phyloP scores from a whole-genome alignment of 2,888 invertebrate genomes.

The Pantelozetes paolii region DNA sequence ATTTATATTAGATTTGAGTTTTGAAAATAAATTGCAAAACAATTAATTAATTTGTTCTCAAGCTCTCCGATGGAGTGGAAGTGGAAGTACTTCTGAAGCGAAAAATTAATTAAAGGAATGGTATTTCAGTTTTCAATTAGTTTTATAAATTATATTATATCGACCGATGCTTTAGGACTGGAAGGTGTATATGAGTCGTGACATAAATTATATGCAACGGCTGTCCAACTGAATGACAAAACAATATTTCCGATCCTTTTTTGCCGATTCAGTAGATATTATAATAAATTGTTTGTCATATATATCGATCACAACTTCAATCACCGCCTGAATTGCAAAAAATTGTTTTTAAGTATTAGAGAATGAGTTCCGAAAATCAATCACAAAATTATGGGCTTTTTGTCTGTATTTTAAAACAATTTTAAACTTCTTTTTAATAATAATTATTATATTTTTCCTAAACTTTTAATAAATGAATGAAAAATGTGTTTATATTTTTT shows the following conservation, averaged over 20 bases:
- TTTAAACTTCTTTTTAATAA: too few species aligned
- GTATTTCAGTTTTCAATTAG: neutral
- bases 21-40: neutral
- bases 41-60: neutral
- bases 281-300: conserved; percentile 7
- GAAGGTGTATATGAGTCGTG: neutral
- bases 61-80: conserved; percentile 1
- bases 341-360: neutral
- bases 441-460: conserved; percentile 3
- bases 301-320: neutral
- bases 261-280: neutral
- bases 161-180: neutral
- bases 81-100: neutral
- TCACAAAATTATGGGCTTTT: too few species aligned
- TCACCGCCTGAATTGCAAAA: too few species aligned
- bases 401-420: neutral
- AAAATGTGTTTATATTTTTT: neutral
- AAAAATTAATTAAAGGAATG: conserved; percentile 21
- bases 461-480: conserved; percentile 4
- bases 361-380: neutral
- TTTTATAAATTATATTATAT: neutral
- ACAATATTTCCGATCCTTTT: neutral
- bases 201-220: conserved; percentile 18
- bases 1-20: neutral
- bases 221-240: conserved; percentile 4